These are phyloP conservation scores for Bovichtus diacanthus DNA, from an alignment of 2,797 vertebrate species.

Conservation along the genomic window DNA sequence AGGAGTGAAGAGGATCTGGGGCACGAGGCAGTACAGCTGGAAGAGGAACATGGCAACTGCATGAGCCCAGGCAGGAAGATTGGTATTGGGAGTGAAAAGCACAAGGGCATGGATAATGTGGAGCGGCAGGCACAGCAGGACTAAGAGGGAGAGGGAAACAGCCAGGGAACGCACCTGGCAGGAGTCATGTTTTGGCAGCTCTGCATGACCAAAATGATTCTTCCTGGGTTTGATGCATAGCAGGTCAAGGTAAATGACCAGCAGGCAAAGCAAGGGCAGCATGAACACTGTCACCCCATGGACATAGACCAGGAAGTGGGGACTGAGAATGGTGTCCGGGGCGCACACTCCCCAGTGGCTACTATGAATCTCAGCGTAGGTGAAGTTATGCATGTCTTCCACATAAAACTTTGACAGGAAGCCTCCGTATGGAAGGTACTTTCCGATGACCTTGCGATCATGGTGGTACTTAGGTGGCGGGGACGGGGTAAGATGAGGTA, in stretches of 20 bases:
- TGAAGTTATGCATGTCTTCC: constrained; percentile 77
- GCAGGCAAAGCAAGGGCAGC: constrained; percentile 80
- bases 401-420: constrained; percentile 86
- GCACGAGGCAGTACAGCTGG: constrained; percentile 85
- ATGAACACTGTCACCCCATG: constrained; percentile 78
- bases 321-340: constrained; percentile 78
- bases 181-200: constrained; percentile 62
- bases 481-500: constrained; percentile 35
- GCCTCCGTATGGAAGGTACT: constrained; percentile 81
- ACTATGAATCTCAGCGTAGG: constrained; percentile 78
- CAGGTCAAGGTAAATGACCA: constrained; percentile 80
- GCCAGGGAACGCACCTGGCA: constrained; percentile 67
- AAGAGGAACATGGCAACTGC: constrained; percentile 75
- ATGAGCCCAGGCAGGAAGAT: constrained; percentile 70
- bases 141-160: constrained; percentile 83
- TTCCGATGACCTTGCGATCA: constrained; percentile 72
- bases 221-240: constrained; percentile 74
- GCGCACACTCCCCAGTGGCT: constrained; percentile 84
- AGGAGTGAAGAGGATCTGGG: constrained; percentile 84
- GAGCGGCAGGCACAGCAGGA: constrained; percentile 84
- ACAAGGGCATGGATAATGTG: constrained; percentile 80
- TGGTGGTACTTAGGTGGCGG: constrained; percentile 51
- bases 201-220: constrained; percentile 41
- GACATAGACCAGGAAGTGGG: constrained; percentile 82
- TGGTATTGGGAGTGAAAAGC: constrained; percentile 72